Base-by-base conservation (phyloP, 2,888 invertebrate species). In the Scaptomyza tumidula region DNA sequence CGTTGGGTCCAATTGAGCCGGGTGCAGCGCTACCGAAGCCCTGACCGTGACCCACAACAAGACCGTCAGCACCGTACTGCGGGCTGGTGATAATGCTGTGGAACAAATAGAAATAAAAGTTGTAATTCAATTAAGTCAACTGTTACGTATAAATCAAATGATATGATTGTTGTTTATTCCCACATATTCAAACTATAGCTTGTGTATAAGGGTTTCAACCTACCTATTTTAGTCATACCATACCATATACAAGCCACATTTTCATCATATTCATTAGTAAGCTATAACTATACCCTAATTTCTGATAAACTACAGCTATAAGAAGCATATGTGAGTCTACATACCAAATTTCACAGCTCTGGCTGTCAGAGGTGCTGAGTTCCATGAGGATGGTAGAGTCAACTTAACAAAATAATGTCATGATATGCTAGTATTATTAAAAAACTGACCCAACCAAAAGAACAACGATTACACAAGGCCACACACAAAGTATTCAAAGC, bases 61-160 rank as follows among this genome's bases (percentile, higher is more conserved):
- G 84, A 44, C 91, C 92, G 75, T 92, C 82, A 87, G 92, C 86
- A 90, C 93, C 85, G 90, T 94, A 94, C 88, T 94, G 94, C 41
- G 94, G 94, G 90, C 94, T 94, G 65, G 94, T 93, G 52, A 91
- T 91, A 62, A 91, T 91, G 68, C 91, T 90, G 41, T 11, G 3
- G 2, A 33, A 46, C 27, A 19, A 39, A 16, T 24, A 27, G 27
- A 63, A 7, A n/a, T n/a, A 11, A 43, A n/a, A 41, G 2, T 41
- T 16, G 14, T 3, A 10, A 16, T 4, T 41, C 39, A n/a, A n/a
- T 19, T 54, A 39, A 39, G 7, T 39, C 14, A 14, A 29, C 11
- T 5, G 14, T 11, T 24, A 16, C 2, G 5, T 11, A 14, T 3
- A 27, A 10, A 24, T 27, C n/a, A n/a, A n/a, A 10, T 14, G 11